A percentile compares a stretch with the other conserved stretches of the same genome.
Conservation (phyloP, 2,797 vertebrate genomes). For the Podarcis lilfordi region DNA sequence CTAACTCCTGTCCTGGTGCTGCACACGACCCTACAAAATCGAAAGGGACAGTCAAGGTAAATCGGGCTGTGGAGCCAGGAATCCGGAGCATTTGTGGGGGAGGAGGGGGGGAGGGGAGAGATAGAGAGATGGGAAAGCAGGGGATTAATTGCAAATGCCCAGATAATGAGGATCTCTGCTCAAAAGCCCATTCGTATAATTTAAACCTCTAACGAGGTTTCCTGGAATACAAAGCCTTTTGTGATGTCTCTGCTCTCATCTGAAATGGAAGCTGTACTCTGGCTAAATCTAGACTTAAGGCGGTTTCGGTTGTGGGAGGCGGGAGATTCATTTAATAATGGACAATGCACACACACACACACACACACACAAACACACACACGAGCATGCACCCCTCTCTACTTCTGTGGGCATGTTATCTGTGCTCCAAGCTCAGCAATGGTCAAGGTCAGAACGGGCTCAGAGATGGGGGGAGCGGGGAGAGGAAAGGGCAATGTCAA, state of each 20-base stretch:
- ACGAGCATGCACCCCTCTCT: neutral
- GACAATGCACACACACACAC: neutral
- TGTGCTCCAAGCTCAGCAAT: neutral
- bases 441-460: constrained; percentile 3
- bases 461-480: neutral
- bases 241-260: constrained; percentile 59
- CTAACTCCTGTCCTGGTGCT: too few relatives aligned
- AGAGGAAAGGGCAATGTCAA: neutral
- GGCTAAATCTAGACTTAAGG: constrained; percentile 24
- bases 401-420: neutral
- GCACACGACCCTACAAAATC: neutral
- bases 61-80: neutral
- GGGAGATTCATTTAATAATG: neutral
- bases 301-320: neutral
- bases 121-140: neutral
- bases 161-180: constrained; percentile 67
- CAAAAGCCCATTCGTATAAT: constrained; percentile 71
- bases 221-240: constrained; percentile 71
- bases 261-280: constrained; percentile 34
- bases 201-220: constrained; percentile 69
- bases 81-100: neutral
- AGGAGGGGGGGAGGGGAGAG: too few relatives aligned
- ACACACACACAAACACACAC: neutral
- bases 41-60: neutral
- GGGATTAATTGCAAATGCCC: constrained; percentile 62